Percentiles rank a stretch among this genome's conserved stretches.
phyloP scores from a whole-genome alignment of 1,140 invertebrate species.

The Zophobas atratus region DNA sequence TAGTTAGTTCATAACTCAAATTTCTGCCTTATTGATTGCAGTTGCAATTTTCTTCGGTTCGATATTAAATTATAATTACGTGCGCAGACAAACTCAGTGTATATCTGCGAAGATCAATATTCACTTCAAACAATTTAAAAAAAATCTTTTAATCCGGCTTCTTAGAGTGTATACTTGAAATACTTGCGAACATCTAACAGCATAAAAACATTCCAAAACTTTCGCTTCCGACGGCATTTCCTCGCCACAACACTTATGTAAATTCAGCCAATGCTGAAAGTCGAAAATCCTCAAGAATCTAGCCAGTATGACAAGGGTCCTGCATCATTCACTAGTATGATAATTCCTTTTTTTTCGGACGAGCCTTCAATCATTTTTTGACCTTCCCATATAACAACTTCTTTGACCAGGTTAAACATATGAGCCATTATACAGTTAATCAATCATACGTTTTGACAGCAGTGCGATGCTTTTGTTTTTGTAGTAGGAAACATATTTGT shows the following conservation, averaged over 20 bases:
- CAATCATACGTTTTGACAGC: conserved; percentile 1
- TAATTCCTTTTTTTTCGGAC: background rate
- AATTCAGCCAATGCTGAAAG: background rate
- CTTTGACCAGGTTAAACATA: background rate
- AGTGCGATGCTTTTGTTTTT: background rate
- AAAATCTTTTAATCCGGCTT: background rate
- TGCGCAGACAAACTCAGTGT: no score
- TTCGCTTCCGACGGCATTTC: conserved; percentile 2
- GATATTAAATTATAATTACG: no score
- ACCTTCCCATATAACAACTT: background rate
- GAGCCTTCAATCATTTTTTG: background rate
- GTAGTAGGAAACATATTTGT: background rate
- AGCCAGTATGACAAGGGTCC: background rate
- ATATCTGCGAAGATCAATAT: no score
- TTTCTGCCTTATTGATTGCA: no score
- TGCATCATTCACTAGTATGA: background rate
- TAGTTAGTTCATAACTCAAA: no score
- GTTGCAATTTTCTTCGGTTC: no score
- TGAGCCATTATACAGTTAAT: background rate
- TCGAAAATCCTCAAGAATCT: conserved; percentile 1
- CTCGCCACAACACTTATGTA: conserved; percentile 1
- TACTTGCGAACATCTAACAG: background rate
- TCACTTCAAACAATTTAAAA: background rate
- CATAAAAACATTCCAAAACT: background rate
- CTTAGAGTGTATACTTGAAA: background rate